Conservation (phyloP, 1,140 invertebrate genomes). For the Leguminivora glycinivorella region DNA sequence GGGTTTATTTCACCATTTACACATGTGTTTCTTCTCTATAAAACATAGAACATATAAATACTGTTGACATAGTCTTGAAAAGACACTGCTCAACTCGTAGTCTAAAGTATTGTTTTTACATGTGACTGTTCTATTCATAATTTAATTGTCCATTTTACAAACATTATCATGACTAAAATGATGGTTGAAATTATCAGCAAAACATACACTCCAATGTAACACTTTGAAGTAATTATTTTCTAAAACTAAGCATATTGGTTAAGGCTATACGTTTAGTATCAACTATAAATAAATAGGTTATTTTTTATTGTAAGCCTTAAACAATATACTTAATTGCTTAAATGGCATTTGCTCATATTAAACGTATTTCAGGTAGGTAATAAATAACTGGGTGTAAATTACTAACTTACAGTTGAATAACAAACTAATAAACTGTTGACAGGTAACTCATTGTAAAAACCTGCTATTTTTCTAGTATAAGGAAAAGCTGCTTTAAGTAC, state of each 20-base stretch:
- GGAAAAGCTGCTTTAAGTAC: not conserved
- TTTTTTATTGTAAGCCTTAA: not conserved
- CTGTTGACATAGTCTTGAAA: no score
- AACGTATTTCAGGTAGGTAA: no score
- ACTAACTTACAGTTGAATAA: not conserved
- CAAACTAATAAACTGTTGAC: not conserved
- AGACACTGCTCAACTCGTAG: no score
- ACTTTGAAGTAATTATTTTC: not conserved
- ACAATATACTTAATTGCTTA: no score
- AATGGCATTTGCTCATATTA: no score
- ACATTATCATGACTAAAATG: not conserved
- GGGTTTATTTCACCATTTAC: no score
- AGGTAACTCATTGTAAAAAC: slow-evolving; percentile 1
- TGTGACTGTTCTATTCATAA: not conserved
- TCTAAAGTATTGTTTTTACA: not conserved
- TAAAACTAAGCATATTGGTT: not conserved
- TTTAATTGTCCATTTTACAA: not conserved
- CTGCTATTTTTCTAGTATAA: slow-evolving; percentile 3
- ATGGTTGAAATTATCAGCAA: not conserved
- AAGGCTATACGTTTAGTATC: not conserved
- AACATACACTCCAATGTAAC: not conserved
- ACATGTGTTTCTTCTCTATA: no score
- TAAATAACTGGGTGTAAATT: not conserved
- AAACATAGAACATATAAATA: no score
- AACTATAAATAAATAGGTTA: no score